Evolutionary conservation across 1,140 invertebrate genomes (phyloP), one percentile per base, ranked within the genome.

Genomic region (Drosophila sp.): DNA sequence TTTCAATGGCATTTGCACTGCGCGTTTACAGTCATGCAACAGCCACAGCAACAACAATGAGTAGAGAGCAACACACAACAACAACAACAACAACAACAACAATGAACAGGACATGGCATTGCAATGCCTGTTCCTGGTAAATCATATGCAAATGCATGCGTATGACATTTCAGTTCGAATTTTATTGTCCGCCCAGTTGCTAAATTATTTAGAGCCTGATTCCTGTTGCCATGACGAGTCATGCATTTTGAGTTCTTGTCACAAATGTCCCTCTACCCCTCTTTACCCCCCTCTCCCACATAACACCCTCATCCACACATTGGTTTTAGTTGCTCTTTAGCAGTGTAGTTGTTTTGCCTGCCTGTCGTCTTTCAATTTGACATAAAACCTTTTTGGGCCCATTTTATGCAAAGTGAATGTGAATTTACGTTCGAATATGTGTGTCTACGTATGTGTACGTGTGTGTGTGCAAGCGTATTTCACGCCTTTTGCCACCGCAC

Each of bases 141-240:
- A 84, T 84, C 75, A 87, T 89, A 87, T 87, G 82, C 82, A 87
- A 87, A 87, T 87, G 78, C 83, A 87, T 87, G 78, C 82, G 83
- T 87, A 87, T 87, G 82, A 87, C 82, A 87, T 87, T 87, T 89
- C 75, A 65, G 83, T 86, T 82, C 76, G 83, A 87, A 89, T 87
- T 87, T 87, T 89, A 87, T 87, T 87, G 82, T 89, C 79, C 76
- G 82, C 82, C 78, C 56, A 64, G 78, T 87, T 87, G 79, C 78
- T 87, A 87, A 87, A 87, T 89, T 87, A 87, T 89, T 87, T 87
- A 87, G 82, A 89, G 82, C 83, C 79, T 82, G 82, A 82, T 87
- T 87, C 83, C 83, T 79, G 83, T 41, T 82, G 76, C 82, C 71
- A 78, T 75, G 81, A 59, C 58, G 58, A 81, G 72, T 77, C 80